Evolutionary conservation across 2,113 vertebrate genomes (phyloP), one percentile per base, ranked within the genome.

Genomic region (Aix galericulata): DNA sequence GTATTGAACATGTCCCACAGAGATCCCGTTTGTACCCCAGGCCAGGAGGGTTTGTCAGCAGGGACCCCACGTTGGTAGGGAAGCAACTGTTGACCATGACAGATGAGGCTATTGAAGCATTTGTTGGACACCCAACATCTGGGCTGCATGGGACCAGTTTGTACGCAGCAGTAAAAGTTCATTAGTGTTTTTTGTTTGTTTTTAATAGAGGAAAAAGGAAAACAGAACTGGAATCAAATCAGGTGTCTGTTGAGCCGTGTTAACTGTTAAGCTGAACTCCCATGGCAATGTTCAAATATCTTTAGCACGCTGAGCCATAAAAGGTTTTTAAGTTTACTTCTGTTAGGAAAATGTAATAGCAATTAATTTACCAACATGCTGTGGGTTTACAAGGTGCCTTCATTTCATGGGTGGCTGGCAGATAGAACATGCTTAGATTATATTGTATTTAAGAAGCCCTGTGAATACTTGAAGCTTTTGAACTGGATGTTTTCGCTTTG

Each of bases 361-460:
- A 91, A 80, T 94, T 94, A 89, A 89, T 97, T 94, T 95, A 83
- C 60, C 20, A 55, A 89, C 71, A 48, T 55, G 87, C 38, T 85
- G 26, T 25, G 27, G 67, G 75, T 88, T 93, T 89, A 96, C 83
- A 88, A 92, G 90, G 50, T 66, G 5, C 66, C 62, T 96, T 95
- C 73, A 87, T 95, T 96, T 96, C 73, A 72, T 96, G 92, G 92
- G 69, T 96, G 93, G 58, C 73, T 96, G 90, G 66, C 78, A 93
- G 85, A 89, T 11, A 55, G 77, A 69, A 46, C 60, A 75, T 79
- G 77, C 67, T 79, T 89, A 79, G 86, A 52, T 55, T 94, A 26
- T 82, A 87, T 42, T 85, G 83, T 59, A 58, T 94, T 95, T 79
- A 55, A 68, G 93, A 76, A 85, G 58, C 62, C 44, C 32, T 16